These are phyloP conservation scores for Drosophila yakuba DNA, from an alignment of 1,140 invertebrate species.

Conservation along the genomic window DNA sequence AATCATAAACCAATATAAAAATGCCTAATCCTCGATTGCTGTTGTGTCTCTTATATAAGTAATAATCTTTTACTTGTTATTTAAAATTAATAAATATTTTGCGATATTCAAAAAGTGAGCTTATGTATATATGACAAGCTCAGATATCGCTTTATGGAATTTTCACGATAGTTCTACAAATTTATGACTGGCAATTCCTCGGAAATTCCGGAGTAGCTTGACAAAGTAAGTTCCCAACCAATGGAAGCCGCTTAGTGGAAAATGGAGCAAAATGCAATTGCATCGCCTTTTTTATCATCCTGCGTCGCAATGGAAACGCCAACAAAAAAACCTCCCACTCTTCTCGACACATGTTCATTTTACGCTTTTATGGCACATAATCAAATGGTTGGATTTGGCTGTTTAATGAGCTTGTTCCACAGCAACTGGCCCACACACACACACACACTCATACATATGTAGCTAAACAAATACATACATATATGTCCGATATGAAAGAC, in stretches of 20 bases:
- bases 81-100: background rate
- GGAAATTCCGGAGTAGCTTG: background rate
- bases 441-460: background rate
- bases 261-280: slow-evolving; percentile 7
- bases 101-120: background rate
- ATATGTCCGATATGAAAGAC: background rate
- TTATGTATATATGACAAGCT: background rate
- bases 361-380: slow-evolving; percentile 59
- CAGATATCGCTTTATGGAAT: too few species aligned
- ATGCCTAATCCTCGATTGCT: too few species aligned
- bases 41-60: too few species aligned
- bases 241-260: background rate
- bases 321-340: background rate
- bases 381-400: slow-evolving; percentile 68
- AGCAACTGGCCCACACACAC: slow-evolving; percentile 30
- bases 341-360: slow-evolving; percentile 26
- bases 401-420: slow-evolving; percentile 75
- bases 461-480: background rate
- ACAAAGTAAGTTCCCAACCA: background rate
- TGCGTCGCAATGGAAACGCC: too few species aligned
- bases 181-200: too few species aligned
- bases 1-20: too few species aligned
- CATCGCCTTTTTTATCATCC: background rate
- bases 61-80: too few species aligned
- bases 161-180: too few species aligned